Evolutionary conservation across 2,113 vertebrate species (phyloP).

Genomic region (Dolichotis patagonum): DNA sequence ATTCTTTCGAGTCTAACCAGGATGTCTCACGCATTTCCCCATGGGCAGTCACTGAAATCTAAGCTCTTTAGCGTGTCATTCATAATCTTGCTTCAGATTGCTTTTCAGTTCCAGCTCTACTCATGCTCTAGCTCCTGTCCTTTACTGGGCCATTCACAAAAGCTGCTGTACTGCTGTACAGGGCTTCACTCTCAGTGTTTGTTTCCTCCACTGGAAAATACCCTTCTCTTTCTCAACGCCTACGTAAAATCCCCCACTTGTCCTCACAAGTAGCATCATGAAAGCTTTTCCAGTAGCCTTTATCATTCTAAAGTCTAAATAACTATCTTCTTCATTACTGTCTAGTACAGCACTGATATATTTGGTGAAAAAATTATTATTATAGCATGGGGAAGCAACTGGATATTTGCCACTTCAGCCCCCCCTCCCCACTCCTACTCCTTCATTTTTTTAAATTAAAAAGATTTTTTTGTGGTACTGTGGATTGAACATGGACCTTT

Average conservation of each 20-base stretch:
- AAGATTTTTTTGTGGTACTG: not conserved
- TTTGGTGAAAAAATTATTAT: not conserved
- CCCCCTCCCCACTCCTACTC: not conserved
- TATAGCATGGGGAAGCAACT: not conserved
- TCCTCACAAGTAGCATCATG: not conserved
- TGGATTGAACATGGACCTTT: not conserved
- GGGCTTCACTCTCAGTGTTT: not conserved
- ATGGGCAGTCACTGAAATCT: conserved; percentile 18
- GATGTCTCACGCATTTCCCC: not conserved
- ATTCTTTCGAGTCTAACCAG: conserved; percentile 15
- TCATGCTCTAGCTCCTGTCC: not conserved
- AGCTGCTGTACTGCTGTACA: not conserved
- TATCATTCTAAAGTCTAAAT: not conserved
- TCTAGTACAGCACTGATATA: not conserved
- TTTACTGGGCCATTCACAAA: not conserved
- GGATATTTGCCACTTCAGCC: not conserved
- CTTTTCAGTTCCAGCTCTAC: not conserved
- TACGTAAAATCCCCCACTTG: conserved; percentile 15
- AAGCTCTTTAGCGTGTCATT: not conserved
- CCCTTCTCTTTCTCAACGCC: not conserved
- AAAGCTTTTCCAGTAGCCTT: not conserved
- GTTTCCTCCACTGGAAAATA: conserved; percentile 23
- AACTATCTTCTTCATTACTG: not conserved
- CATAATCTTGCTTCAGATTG: not conserved
- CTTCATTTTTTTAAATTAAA: not conserved